Percentiles rank a stretch among this genome's conserved stretches.
Conservation (phyloP, 2,888 invertebrate genomes). For the Drosophila yooni region DNA sequence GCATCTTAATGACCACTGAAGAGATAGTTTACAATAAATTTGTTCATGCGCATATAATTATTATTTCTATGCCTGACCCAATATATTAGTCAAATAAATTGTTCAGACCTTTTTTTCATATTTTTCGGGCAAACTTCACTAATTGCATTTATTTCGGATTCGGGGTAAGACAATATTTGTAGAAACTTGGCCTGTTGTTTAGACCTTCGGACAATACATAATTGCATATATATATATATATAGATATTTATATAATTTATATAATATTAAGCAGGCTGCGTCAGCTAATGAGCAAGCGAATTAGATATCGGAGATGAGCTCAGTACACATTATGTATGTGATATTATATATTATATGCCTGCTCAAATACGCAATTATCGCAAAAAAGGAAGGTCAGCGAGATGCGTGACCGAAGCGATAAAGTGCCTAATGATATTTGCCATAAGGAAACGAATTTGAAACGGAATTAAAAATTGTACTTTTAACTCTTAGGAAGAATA, state of each 20-base stretch:
- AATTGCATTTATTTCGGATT: conserved; percentile 52
- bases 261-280: conserved; percentile 44
- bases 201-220: conserved; percentile 59
- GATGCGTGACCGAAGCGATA: conserved; percentile 19
- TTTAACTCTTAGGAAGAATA: neutral
- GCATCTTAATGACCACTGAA: conserved; percentile 46
- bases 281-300: conserved; percentile 70
- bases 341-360: conserved; percentile 17
- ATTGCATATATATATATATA: conserved; percentile 35
- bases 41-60: conserved; percentile 60
- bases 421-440: conserved; percentile 11
- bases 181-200: conserved; percentile 39
- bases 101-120: conserved; percentile 6
- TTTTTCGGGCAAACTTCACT: conserved; percentile 26
- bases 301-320: conserved; percentile 59
- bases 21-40: conserved; percentile 55
- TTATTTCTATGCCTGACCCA: conserved; percentile 63
- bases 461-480: neutral
- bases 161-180: conserved; percentile 21
- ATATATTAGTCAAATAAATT: conserved; percentile 57
- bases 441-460: conserved; percentile 17
- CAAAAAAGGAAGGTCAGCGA: conserved; percentile 32
- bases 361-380: conserved; percentile 33
- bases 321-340: conserved; percentile 2
- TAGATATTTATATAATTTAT: neutral